Conservation (phyloP, 53 echinoderm and acorn worm genomes). For the Crossaster papposus region DNA sequence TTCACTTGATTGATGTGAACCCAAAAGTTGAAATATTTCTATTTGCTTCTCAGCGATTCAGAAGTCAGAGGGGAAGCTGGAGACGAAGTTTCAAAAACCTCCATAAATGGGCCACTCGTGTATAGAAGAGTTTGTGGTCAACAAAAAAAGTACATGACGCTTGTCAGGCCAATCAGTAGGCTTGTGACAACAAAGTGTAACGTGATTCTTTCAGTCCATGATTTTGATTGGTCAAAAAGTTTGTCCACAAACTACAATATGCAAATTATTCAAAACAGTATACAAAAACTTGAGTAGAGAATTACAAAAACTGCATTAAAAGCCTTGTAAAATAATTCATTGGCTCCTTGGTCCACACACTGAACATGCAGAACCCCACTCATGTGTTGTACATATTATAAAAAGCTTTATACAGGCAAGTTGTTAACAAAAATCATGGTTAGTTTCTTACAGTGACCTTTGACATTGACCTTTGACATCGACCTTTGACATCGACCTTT, state of each 20-base stretch:
- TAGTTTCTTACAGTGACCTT: neutral
- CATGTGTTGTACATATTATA: neutral
- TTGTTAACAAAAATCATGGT: neutral
- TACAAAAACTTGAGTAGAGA: neutral
- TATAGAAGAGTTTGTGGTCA: neutral
- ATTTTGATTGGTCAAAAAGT: slow-evolving; percentile 4
- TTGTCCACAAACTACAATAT: neutral
- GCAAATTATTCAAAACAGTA: neutral
- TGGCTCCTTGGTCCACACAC: slow-evolving; percentile 6
- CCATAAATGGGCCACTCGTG: neutral
- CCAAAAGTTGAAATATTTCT: too few relatives aligned
- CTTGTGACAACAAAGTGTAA: neutral
- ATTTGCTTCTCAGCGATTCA: too few relatives aligned
- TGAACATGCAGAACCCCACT: neutral
- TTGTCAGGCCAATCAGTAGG: neutral
- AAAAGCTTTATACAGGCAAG: slow-evolving; percentile 61
- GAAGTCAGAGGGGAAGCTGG: too few relatives aligned
- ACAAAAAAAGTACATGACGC: neutral
- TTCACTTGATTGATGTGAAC: too few relatives aligned
- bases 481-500: neutral
- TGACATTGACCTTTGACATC: too few relatives aligned
- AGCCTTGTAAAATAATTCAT: slow-evolving; percentile 1
- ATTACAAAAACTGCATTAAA: neutral
- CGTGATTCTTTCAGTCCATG: neutral
- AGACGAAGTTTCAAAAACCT: too few relatives aligned